Evolutionary conservation across 2,797 vertebrate species (phyloP).

Genomic region (Prionace glauca): DNA sequence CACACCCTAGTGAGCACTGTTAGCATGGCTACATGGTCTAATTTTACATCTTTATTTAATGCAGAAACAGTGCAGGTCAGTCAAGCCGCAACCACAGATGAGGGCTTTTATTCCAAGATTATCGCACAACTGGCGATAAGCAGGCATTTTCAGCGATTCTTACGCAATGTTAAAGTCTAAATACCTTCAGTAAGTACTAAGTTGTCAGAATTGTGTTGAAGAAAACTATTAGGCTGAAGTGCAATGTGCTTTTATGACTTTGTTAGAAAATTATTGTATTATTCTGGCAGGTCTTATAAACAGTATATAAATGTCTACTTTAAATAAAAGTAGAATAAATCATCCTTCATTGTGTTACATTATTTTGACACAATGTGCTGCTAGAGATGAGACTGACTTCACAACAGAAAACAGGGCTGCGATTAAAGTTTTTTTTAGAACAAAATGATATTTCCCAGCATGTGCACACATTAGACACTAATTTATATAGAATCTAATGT

Average conservation of each 20-base stretch:
- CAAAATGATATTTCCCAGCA: conserved; percentile 10
- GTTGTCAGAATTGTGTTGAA: not conserved
- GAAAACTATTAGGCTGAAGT: not conserved
- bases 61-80: not conserved
- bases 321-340: not conserved
- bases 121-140: not conserved
- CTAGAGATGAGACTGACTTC: not conserved
- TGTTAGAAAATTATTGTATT: conserved; percentile 1
- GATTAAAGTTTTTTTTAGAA: not conserved
- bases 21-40: not conserved
- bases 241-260: not conserved
- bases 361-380: conserved; percentile 1
- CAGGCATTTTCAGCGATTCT: not conserved
- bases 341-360: conserved; percentile 1
- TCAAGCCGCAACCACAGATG: not conserved
- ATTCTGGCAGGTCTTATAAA: not conserved
- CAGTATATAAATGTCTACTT: conserved; percentile 29
- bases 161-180: conserved; percentile 3
- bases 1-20: not conserved
- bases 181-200: not conserved
- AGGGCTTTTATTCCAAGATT: not conserved
- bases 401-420: conserved; percentile 1
- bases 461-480: conserved; percentile 11
- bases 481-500: conserved; percentile 2
- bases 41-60: not conserved